Percentiles rank a stretch among this genome's conserved stretches.
These are phyloP conservation scores for Drosophila suboccidentalis DNA, from an alignment of 2,888 invertebrate species.

Conservation along the genomic window DNA sequence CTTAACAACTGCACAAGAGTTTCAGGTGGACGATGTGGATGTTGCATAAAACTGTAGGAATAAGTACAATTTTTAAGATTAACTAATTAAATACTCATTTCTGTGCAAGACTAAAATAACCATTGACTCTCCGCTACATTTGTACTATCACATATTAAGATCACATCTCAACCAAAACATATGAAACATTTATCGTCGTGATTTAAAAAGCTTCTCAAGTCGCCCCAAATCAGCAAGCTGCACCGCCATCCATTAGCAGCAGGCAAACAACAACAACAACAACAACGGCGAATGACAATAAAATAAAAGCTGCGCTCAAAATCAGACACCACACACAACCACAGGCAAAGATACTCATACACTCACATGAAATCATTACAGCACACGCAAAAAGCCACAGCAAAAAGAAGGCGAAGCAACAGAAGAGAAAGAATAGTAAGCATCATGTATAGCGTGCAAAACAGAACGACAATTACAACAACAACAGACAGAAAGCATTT, in stretches of 20 bases:
- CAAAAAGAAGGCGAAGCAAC: constrained; percentile 6
- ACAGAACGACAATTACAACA: constrained; percentile 48
- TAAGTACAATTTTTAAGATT: not conserved
- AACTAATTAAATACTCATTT: not conserved
- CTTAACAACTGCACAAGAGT: constrained; percentile 4
- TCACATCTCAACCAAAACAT: constrained; percentile 4
- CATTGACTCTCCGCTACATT: not conserved
- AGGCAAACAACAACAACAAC: constrained; percentile 12
- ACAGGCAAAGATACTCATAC: constrained; percentile 36
- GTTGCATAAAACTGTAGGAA: not conserved
- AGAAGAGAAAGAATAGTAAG: constrained; percentile 16
- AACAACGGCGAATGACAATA: constrained; percentile 35
- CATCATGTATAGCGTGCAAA: constrained; percentile 39
- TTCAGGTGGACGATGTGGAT: not conserved
- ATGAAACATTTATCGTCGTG: not conserved
- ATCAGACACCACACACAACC: constrained; percentile 59
- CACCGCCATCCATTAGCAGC: constrained; percentile 34
- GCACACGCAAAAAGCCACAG: constrained; percentile 38
- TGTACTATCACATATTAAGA: not conserved
- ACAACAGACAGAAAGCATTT: constrained; percentile 34
- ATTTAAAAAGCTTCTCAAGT: not conserved
- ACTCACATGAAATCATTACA: constrained; percentile 65
- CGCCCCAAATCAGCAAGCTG: constrained; percentile 29
- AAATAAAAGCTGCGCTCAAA: constrained; percentile 71
- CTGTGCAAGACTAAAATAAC: not conserved